Percentiles rank a stretch among this genome's conserved stretches.
Evolutionary conservation across 53 echinoderm and acorn worm species (phyloP).

Genomic region (Patiria pectinifera): DNA sequence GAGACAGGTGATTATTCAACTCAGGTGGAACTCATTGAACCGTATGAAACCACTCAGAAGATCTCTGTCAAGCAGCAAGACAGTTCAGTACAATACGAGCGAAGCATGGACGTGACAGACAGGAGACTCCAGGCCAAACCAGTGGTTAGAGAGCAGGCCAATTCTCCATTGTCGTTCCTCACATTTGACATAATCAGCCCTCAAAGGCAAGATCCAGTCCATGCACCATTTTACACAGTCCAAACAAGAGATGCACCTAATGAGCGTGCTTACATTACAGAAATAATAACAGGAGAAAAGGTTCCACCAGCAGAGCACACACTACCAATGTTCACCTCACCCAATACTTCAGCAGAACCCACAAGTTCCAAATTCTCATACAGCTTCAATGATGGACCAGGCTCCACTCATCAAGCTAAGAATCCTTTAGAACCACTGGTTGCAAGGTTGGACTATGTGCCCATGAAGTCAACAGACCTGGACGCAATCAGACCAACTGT

Average conservation of each 20-base stretch:
- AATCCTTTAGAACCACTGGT: constrained; percentile 14
- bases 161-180: constrained; percentile 52
- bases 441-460: constrained; percentile 56
- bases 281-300: constrained; percentile 36
- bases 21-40: constrained; percentile 21
- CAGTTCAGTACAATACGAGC: constrained; percentile 58
- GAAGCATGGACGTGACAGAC: constrained; percentile 55
- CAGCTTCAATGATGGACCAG: constrained; percentile 35
- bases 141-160: constrained; percentile 70
- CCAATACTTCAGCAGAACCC: not conserved
- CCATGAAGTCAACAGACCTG: constrained; percentile 21
- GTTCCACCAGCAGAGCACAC: not conserved
- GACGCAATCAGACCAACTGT: not conserved
- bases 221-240: constrained; percentile 20
- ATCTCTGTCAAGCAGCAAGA: constrained; percentile 7
- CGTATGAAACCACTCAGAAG: not conserved
- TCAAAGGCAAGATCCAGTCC: not conserved
- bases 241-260: not conserved
- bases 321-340: not conserved
- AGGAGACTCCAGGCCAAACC: constrained; percentile 69
- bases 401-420: not conserved
- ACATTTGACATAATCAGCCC: constrained; percentile 33
- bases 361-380: constrained; percentile 31
- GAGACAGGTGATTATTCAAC: constrained; percentile 30
- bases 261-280: constrained; percentile 31